These are phyloP conservation scores for Esox niger DNA, from an alignment of 2,113 vertebrate genomes.

Conservation along the genomic window DNA sequence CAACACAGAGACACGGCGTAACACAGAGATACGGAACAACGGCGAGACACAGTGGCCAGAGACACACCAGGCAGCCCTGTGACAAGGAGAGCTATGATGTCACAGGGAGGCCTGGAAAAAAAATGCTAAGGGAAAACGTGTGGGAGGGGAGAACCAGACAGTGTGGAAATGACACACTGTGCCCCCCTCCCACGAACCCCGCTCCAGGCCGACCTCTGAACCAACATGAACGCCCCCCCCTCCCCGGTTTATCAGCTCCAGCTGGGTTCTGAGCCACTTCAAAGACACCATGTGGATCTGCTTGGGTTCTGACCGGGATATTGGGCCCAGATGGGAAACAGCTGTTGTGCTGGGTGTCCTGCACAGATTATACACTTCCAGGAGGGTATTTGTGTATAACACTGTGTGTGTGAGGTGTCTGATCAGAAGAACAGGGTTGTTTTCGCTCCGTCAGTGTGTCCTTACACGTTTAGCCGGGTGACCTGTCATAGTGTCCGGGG, in stretches of 20 bases:
- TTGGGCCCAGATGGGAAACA: conserved; percentile 63
- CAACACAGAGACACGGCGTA: too few species aligned
- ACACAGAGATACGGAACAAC: too few species aligned
- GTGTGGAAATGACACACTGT: conserved; percentile 63
- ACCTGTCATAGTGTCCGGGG: too few species aligned
- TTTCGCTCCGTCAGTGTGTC: conserved; percentile 29
- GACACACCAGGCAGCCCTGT: background rate
- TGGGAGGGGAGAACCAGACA: conserved; percentile 41
- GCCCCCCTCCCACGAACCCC: conserved; percentile 66
- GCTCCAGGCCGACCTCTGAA: conserved; percentile 19
- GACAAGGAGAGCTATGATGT: background rate
- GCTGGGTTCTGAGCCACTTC: conserved; percentile 58
- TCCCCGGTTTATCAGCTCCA: conserved; percentile 56
- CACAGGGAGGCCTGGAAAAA: background rate
- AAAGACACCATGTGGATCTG: conserved; percentile 61
- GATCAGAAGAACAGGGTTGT: conserved; percentile 31
- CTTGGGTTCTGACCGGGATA: conserved; percentile 49
- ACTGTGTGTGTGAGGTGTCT: background rate
- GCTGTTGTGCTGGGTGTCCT: background rate
- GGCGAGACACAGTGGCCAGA: background rate
- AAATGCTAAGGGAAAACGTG: conserved; percentile 54
- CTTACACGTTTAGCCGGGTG: conserved; percentile 47
- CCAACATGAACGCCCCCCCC: conserved; percentile 54
- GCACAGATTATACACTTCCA: background rate
- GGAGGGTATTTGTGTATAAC: background rate